phyloP scores from a whole-genome alignment of 2,113 vertebrate genomes.

The Solenodon paradoxus region DNA sequence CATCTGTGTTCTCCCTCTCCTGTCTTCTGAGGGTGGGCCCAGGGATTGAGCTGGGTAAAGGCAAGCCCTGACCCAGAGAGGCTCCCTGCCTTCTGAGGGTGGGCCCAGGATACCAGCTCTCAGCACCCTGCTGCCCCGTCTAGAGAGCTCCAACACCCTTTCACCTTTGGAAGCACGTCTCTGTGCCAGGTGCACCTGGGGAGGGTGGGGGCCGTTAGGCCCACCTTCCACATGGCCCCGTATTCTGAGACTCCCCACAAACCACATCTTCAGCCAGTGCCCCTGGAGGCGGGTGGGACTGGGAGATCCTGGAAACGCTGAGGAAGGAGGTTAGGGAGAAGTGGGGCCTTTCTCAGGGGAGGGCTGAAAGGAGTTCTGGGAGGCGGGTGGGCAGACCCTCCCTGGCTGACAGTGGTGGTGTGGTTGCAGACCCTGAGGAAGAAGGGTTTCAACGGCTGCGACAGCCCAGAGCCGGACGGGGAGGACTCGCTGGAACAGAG shows the following conservation, averaged over 20 bases:
- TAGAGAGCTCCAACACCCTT: neutral
- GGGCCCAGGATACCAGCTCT: neutral
- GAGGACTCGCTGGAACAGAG: constrained; percentile 99
- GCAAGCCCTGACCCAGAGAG: neutral
- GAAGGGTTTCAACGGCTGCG: constrained; percentile 99
- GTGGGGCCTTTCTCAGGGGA: neutral
- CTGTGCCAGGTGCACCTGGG: neutral
- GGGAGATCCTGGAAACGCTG: neutral
- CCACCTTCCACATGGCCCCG: neutral
- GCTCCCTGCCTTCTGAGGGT: neutral
- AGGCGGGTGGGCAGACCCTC: neutral
- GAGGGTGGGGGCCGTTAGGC: too few species aligned
- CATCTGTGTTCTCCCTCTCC: neutral
- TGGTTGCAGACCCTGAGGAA: constrained; percentile 95
- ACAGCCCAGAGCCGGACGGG: constrained; percentile 97
- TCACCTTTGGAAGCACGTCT: neutral
- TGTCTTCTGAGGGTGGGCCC: neutral
- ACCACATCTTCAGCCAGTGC: neutral
- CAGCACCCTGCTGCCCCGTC: neutral
- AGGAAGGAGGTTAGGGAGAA: neutral
- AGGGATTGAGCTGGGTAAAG: neutral
- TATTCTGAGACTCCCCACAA: too few species aligned
- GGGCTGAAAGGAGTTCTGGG: neutral
- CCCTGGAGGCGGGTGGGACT: neutral
- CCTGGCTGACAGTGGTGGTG: constrained; percentile 38